Evolutionary conservation across 2,797 vertebrate species (phyloP), one percentile per base, ranked within the genome.

Genomic region (Peromyscus melanophrys): DNA sequence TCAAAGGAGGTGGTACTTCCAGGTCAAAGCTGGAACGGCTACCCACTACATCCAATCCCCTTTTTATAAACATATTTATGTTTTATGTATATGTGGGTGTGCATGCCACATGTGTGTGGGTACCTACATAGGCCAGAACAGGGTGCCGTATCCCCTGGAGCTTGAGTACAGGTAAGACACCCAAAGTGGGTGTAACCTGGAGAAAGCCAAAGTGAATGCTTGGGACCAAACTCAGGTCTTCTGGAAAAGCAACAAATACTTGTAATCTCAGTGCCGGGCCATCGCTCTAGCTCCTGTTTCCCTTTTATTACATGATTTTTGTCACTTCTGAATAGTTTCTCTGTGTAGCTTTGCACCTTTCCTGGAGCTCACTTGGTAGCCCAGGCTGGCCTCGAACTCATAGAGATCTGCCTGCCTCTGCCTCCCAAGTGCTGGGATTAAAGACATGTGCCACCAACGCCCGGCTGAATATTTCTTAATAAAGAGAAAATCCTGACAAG

Each of bases 401-500:
- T n/a, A n/a, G n/a, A n/a, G n/a, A n/a, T n/a, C n/a, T n/a, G n/a
- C n/a, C n/a, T n/a, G n/a, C n/a, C n/a, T n/a, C n/a, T n/a, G n/a
- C n/a, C n/a, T n/a, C n/a, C n/a, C n/a, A n/a, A n/a, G n/a, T n/a
- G n/a, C n/a, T n/a, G n/a, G n/a, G n/a, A n/a, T n/a, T n/a, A n/a
- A n/a, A n/a, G n/a, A n/a, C n/a, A n/a, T n/a, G n/a, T n/a, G n/a
- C n/a, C n/a, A n/a, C n/a, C n/a, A n/a, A n/a, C n/a, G n/a, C n/a
- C n/a, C n/a, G n/a, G n/a, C 46, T 94, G 52, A 37, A 63, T 95
- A 95, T 88, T 92, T 94, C 81, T 90, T 94, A 92, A 91, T 63
- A 57, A 87, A 96, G 94, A 67, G 85, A 37, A 96, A 97, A 87
- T 25, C 2, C 31, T 94, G 92, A 23, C 57, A 89, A 95, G 69